Evolutionary conservation across 2,888 invertebrate genomes (phyloP), one percentile per base, ranked within the genome.

Genomic region (Eulithis prunata): DNA sequence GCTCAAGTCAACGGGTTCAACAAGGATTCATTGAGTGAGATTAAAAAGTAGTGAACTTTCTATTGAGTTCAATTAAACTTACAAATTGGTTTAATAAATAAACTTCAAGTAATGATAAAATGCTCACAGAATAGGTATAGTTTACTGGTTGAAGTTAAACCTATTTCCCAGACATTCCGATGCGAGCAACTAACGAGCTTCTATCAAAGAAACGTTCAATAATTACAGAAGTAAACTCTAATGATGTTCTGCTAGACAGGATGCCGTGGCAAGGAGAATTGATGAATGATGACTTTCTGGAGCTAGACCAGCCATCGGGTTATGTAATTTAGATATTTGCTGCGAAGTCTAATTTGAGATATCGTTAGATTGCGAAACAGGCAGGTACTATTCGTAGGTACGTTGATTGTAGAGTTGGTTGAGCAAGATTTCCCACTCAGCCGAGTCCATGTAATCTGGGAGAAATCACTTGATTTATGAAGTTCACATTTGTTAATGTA

Each of bases 171-270:
- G 32, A 59, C 57, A 57, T 57, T 54, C 46, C 28, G n/a, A 52
- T 56, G 13, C 56, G 57, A 57, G 13, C 57, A 49, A 46, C 63
- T 70, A 68, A 69, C 64, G 69, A 72, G 47, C 66, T 46, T 57
- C 51, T 64, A 64, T 61, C 62, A 63, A 62, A 63, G 62, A 66
- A 60, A 51, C 46, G 49, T 62, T 14, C 49, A 51, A 55, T 57
- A 66, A 63, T 68, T 62, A 61, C 49, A 38, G 49, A 68, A 68
- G 63, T 68, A 55, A 53, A 21, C 13, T 12, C 57, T 68, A 68
- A 71, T 58, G 68, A 54, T 65, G 60, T 12, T 54, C 45, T 47
- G 12, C 38, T 46, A 58, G 61, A 64, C 66, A 58, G 59, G 66
- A 59, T 54, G 61, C 61, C 38, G 32, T 41, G 56, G 57, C 59